Conservation (phyloP, 1,140 invertebrate species). For the Calycopis cecrops region DNA sequence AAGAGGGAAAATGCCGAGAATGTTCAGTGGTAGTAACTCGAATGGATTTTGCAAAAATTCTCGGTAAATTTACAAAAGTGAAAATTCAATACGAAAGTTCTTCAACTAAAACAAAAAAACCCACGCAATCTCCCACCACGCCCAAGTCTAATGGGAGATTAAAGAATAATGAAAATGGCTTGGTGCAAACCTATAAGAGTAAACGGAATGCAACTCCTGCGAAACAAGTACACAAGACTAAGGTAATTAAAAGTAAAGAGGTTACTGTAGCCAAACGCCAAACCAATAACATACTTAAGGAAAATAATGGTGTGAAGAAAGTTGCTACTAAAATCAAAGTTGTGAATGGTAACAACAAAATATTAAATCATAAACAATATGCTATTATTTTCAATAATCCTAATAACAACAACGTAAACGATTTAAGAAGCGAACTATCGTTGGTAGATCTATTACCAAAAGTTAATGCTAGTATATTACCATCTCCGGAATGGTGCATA, state of each 20-base stretch:
- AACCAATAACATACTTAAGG: slow-evolving; percentile 51
- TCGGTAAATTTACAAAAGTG: slow-evolving; percentile 67
- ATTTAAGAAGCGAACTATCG: slow-evolving; percentile 39
- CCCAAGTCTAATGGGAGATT: slow-evolving; percentile 45
- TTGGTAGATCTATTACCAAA: slow-evolving; percentile 50
- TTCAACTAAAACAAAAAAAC: slow-evolving; percentile 43
- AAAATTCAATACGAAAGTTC: slow-evolving; percentile 66
- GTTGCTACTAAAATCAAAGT: slow-evolving; percentile 32
- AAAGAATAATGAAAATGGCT: slow-evolving; percentile 68
- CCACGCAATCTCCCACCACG: slow-evolving; percentile 23
- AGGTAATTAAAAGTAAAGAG: slow-evolving; percentile 33
- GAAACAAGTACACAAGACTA: slow-evolving; percentile 32
- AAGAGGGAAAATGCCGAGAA: slow-evolving; percentile 65
- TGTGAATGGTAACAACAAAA: too few relatives aligned
- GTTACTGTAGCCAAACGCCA: slow-evolving; percentile 18
- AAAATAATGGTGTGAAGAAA: slow-evolving; percentile 57
- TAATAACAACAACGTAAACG: slow-evolving; percentile 33
- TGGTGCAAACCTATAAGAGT: slow-evolving; percentile 57
- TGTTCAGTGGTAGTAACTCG: slow-evolving; percentile 62
- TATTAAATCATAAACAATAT: slow-evolving; percentile 47
- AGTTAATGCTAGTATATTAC: slow-evolving; percentile 54
- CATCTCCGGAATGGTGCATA: slow-evolving; percentile 65
- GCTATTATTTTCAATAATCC: slow-evolving; percentile 59
- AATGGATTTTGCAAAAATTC: slow-evolving; percentile 70
- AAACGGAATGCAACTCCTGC: slow-evolving; percentile 49